phyloP scores from a whole-genome alignment of 2,113 vertebrate genomes.

The Casuarius casuarius region DNA sequence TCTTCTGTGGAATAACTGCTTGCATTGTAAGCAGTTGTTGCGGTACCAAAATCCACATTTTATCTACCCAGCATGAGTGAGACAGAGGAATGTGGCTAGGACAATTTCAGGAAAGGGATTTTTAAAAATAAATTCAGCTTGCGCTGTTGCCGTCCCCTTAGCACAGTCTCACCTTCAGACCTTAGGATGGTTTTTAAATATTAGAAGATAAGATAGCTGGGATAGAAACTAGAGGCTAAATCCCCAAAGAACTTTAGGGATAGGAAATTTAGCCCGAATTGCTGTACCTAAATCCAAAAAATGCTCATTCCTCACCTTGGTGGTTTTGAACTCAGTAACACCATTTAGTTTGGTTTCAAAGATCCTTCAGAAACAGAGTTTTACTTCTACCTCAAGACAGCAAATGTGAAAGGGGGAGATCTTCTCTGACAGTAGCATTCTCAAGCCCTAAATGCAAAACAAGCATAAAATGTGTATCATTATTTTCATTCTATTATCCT shows the following conservation, averaged over 20 bases:
- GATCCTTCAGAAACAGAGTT: not conserved
- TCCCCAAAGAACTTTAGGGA: not conserved
- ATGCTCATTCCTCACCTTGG: not conserved
- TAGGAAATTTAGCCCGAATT: not conserved
- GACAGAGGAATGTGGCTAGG: not conserved
- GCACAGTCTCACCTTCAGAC: not conserved
- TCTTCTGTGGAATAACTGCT: conserved; percentile 28
- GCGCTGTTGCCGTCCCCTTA: not conserved
- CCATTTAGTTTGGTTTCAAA: not conserved
- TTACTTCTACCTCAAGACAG: not conserved
- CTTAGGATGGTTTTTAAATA: not conserved
- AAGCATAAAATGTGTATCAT: not conserved
- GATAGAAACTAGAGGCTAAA: not conserved
- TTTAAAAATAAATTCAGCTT: not conserved
- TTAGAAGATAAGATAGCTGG: not conserved
- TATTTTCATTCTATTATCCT: not conserved
- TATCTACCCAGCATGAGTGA: not conserved
- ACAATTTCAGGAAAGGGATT: not conserved
- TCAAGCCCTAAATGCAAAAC: not conserved
- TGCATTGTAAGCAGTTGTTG: not conserved
- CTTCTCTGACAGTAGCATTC: not conserved
- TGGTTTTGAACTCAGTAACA: not conserved
- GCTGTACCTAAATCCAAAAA: not conserved
- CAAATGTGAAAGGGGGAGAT: not conserved
- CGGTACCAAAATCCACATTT: conserved; percentile 9